phyloP scores from a whole-genome alignment of 2,113 vertebrate genomes.

The Neogobius melanostomus region DNA sequence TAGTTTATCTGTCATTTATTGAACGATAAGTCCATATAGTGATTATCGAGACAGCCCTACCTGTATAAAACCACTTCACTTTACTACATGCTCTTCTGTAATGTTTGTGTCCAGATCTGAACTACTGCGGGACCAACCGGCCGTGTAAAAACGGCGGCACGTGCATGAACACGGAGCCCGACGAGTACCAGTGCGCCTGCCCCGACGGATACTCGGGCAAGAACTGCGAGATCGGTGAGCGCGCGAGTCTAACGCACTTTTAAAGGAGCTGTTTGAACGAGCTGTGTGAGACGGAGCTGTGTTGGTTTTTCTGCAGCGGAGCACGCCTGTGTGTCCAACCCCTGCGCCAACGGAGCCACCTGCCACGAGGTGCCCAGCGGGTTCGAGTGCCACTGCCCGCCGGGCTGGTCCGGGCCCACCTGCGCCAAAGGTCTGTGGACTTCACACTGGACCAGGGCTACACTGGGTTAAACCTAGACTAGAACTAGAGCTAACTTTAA shows the following conservation, averaged over 20 bases:
- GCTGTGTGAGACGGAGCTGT: background rate
- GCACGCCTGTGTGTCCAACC: slow-evolving; percentile 92
- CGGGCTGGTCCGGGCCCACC: slow-evolving; percentile 91
- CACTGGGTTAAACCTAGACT: too few species aligned
- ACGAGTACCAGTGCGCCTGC: slow-evolving; percentile 90
- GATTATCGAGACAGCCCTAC: too few species aligned
- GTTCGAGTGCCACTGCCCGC: slow-evolving; percentile 91
- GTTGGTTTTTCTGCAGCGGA: slow-evolving; percentile 73
- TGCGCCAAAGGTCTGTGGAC: slow-evolving; percentile 84
- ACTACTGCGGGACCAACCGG: slow-evolving; percentile 93
- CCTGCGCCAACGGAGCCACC: slow-evolving; percentile 91
- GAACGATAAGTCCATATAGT: too few species aligned
- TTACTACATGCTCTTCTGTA: too few species aligned
- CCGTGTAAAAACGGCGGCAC: slow-evolving; percentile 92
- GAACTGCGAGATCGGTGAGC: slow-evolving; percentile 91
- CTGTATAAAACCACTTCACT: too few species aligned
- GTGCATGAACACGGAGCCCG: slow-evolving; percentile 91
- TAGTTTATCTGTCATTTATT: too few species aligned
- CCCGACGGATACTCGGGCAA: slow-evolving; percentile 90
- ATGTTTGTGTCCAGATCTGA: slow-evolving; percentile 81
- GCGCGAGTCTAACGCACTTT: background rate
- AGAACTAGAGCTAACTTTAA: too few species aligned
- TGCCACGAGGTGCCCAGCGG: slow-evolving; percentile 88
- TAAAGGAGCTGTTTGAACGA: background rate
- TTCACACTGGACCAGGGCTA: too few species aligned